Conservation (phyloP, 2,113 vertebrate species). For the Oceanites oceanicus region DNA sequence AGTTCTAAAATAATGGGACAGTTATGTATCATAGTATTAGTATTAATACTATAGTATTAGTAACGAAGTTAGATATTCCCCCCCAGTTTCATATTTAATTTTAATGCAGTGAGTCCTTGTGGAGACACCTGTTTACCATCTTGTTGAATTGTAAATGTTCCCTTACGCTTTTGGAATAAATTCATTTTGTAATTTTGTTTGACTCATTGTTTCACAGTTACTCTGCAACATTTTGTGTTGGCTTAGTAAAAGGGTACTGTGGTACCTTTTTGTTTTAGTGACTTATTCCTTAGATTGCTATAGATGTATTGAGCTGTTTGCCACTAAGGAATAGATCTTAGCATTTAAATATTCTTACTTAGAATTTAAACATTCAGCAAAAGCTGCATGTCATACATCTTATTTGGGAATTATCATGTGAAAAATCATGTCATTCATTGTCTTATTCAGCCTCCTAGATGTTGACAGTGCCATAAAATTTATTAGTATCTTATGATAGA, state of each 20-base stretch:
- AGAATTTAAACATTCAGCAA: background rate
- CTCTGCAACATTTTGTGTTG: background rate
- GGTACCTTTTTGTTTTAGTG: background rate
- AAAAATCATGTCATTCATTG: background rate
- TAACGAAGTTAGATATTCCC: background rate
- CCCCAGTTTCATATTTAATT: background rate
- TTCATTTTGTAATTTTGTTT: slow-evolving; percentile 80
- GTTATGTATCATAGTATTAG: no score
- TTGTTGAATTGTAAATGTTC: slow-evolving; percentile 77
- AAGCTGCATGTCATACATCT: background rate
- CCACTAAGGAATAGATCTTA: background rate
- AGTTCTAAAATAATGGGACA: no score
- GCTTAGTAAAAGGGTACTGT: background rate
- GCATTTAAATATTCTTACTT: no score
- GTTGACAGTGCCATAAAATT: background rate
- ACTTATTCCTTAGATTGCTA: background rate
- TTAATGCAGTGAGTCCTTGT: slow-evolving; percentile 46
- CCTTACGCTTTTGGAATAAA: slow-evolving; percentile 79
- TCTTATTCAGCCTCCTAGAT: background rate
- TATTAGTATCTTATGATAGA: background rate
- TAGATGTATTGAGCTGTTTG: background rate
- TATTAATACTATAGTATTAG: no score
- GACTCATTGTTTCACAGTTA: slow-evolving; percentile 62
- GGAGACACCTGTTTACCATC: slow-evolving; percentile 67
- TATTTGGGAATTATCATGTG: background rate